Evolutionary conservation across 2,888 invertebrate genomes (phyloP).

Genomic region (Abscondita cerata): DNA sequence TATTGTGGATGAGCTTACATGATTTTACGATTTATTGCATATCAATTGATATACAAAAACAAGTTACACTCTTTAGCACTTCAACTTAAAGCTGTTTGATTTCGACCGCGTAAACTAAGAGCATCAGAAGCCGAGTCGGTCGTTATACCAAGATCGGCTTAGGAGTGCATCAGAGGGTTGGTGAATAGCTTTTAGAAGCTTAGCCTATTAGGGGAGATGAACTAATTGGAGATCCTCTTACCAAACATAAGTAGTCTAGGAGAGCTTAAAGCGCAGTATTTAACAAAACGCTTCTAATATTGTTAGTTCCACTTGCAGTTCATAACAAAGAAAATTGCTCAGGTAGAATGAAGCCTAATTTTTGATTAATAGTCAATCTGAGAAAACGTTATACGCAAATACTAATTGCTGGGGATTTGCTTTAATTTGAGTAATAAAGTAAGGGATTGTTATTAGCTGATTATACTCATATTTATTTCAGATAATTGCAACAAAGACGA

Average conservation of each 20-base stretch:
- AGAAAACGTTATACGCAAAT: no score
- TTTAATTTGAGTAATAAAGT: no score
- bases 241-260: slow-evolving; percentile 16
- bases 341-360: no score
- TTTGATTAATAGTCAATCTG: no score
- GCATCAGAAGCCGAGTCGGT: slow-evolving; percentile 2
- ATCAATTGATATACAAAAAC: no score
- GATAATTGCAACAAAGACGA: no score
- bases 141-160: slow-evolving; percentile 18
- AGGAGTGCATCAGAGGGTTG: slow-evolving; percentile 24
- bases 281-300: slow-evolving; percentile 5
- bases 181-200: slow-evolving; percentile 27
- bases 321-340: no score
- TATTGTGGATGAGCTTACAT: no score
- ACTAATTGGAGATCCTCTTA: slow-evolving; percentile 26
- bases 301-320: neutral
- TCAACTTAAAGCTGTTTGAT: slow-evolving; percentile 10
- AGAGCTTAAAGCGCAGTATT: slow-evolving; percentile 15
- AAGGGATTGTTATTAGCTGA: no score
- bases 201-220: slow-evolving; percentile 21
- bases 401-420: no score
- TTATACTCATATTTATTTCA: no score
- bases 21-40: no score
- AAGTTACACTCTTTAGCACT: neutral
- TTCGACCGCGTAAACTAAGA: slow-evolving; percentile 5